phyloP scores from a whole-genome alignment of 2,888 invertebrate species.

The Conus canariensis region DNA sequence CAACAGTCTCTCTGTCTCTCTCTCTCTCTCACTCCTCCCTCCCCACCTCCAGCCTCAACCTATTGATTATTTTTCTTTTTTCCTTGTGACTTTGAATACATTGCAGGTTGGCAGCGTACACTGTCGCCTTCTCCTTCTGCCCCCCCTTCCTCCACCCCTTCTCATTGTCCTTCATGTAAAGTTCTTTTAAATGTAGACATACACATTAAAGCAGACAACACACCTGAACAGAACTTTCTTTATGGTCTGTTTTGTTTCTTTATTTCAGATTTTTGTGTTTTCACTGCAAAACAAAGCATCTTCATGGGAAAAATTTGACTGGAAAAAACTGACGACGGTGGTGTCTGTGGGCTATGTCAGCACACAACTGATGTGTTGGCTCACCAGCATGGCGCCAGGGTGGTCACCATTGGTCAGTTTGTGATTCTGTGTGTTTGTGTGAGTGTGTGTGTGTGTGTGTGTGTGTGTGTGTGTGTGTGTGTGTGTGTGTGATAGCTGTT shows the following conservation, averaged over 20 bases:
- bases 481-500: not conserved
- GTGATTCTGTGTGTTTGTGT: not conserved
- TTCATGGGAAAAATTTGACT: conserved; percentile 75
- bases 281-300: conserved; percentile 62
- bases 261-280: conserved; percentile 71
- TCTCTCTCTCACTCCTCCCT: too few relatives aligned
- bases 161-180: too few relatives aligned
- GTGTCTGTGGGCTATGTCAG: conserved; percentile 76
- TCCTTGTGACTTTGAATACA: too few relatives aligned
- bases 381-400: conserved; percentile 73
- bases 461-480: conserved; percentile 2
- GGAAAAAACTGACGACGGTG: conserved; percentile 77
- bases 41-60: too few relatives aligned
- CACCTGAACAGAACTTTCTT: too few relatives aligned
- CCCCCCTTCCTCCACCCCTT: too few relatives aligned
- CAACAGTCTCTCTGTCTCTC: too few relatives aligned
- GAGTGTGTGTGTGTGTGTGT: conserved; percentile 23
- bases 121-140: too few relatives aligned
- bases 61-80: too few relatives aligned
- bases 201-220: too few relatives aligned
- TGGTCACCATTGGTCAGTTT: conserved; percentile 70
- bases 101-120: too few relatives aligned
- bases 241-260: not conserved
- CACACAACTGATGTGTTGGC: conserved; percentile 75
- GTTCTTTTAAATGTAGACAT: too few relatives aligned